Evolutionary conservation across 2,113 vertebrate genomes (phyloP).

Genomic region (Siniperca chuatsi): DNA sequence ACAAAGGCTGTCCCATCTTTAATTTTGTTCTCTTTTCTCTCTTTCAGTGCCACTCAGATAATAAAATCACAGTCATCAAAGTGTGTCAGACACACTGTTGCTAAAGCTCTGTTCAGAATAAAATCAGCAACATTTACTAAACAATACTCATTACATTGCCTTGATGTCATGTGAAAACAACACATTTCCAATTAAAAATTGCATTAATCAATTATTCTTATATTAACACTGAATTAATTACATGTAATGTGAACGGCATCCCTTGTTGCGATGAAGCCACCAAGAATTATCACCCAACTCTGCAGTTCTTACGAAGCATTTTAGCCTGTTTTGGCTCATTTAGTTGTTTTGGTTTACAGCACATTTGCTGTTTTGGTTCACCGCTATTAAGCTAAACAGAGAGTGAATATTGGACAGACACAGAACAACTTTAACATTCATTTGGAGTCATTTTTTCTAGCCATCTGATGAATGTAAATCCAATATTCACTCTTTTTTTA

Average conservation of each 20-base stretch:
- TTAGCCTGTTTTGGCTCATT: neutral
- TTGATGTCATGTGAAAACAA: neutral
- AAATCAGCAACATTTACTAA: conserved; percentile 16
- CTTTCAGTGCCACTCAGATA: conserved; percentile 52
- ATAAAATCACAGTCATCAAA: conserved; percentile 33
- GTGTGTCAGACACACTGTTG: conserved; percentile 12
- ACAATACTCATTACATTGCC: neutral
- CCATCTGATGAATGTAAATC: too few species aligned
- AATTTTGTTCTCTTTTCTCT: conserved; percentile 55
- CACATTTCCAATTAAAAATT: neutral
- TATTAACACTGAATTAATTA: neutral
- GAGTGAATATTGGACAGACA: neutral
- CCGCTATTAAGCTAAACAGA: neutral
- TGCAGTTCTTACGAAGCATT: neutral
- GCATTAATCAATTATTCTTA: neutral
- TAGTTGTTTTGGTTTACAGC: neutral
- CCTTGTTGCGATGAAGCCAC: neutral
- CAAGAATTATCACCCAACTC: neutral
- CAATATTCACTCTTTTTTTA: too few species aligned
- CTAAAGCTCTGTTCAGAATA: neutral
- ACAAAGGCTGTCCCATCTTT: conserved; percentile 59
- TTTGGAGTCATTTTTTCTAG: too few species aligned
- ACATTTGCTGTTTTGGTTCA: neutral
- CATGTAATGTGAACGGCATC: too few species aligned
- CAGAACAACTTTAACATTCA: too few species aligned